Evolutionary conservation across 2,797 vertebrate species (phyloP).

Genomic region (Sebastes vulpes): DNA sequence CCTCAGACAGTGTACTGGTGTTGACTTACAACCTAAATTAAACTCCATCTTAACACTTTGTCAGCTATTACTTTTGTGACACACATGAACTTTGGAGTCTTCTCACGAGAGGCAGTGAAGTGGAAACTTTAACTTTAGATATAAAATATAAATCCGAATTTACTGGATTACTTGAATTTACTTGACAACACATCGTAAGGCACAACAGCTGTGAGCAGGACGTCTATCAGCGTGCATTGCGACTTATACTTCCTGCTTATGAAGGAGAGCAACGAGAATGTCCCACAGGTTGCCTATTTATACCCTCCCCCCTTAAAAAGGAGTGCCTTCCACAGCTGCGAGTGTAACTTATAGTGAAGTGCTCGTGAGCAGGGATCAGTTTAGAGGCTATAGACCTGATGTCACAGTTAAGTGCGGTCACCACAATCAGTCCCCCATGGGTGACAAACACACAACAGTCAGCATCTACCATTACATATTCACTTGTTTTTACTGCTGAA

Average conservation of each 20-base stretch:
- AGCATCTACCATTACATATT: background rate
- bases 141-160: background rate
- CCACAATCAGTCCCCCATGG: background rate
- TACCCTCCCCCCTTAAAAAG: conserved; percentile 2
- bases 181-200: background rate
- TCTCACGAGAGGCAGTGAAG: background rate
- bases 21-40: background rate
- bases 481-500: background rate
- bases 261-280: background rate
- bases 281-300: conserved; percentile 39
- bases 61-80: background rate
- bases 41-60: background rate
- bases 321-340: conserved; percentile 20
- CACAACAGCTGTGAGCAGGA: background rate
- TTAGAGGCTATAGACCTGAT: background rate
- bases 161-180: background rate
- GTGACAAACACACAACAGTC: background rate
- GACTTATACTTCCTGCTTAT: background rate
- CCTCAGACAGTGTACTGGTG: background rate
- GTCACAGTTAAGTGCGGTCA: background rate
- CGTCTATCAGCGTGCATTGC: background rate
- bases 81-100: background rate
- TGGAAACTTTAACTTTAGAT: background rate
- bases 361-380: background rate
- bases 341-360: conserved; percentile 20